Conservation (phyloP, 1,140 invertebrate genomes). For the Drosophila nigromelanica region DNA sequence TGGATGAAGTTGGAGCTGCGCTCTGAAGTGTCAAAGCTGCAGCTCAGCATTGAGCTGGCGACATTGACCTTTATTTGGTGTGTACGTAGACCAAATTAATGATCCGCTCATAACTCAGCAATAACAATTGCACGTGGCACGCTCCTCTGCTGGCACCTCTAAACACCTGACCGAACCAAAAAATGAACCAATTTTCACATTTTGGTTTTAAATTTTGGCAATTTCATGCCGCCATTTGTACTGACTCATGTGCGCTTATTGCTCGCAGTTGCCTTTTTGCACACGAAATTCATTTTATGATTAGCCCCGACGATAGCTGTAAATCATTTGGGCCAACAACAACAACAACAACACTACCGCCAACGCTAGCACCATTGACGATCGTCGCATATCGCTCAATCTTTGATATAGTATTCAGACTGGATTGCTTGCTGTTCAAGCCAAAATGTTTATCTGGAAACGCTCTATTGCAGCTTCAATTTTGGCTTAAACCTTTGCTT, state of each 20-base stretch:
- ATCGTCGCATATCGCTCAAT: constrained; percentile 23
- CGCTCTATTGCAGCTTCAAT: constrained; percentile 32
- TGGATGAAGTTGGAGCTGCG: constrained; percentile 31
- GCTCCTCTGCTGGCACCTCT: neutral
- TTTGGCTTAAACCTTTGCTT: constrained; percentile 10
- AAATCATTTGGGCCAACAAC: constrained; percentile 33
- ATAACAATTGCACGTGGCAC: constrained; percentile 22
- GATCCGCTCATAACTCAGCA: constrained; percentile 1
- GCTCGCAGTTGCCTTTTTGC: constrained; percentile 27
- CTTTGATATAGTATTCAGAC: neutral
- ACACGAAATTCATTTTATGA: constrained; percentile 54
- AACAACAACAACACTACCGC: constrained; percentile 6
- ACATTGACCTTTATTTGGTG: constrained; percentile 70
- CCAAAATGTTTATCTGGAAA: constrained; percentile 37
- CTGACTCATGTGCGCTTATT: constrained; percentile 61
- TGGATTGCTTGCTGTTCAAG: constrained; percentile 12
- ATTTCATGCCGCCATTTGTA: constrained; percentile 54
- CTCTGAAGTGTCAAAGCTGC: constrained; percentile 62
- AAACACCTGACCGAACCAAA: constrained; percentile 6
- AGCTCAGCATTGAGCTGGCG: constrained; percentile 31
- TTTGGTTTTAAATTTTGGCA: constrained; percentile 12
- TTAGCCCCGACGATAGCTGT: constrained; percentile 62
- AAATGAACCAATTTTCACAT: constrained; percentile 36
- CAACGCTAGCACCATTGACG: neutral
- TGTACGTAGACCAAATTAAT: constrained; percentile 31